Evolutionary conservation across 2,888 invertebrate species (phyloP).

Genomic region (Dolichomitus sp.): DNA sequence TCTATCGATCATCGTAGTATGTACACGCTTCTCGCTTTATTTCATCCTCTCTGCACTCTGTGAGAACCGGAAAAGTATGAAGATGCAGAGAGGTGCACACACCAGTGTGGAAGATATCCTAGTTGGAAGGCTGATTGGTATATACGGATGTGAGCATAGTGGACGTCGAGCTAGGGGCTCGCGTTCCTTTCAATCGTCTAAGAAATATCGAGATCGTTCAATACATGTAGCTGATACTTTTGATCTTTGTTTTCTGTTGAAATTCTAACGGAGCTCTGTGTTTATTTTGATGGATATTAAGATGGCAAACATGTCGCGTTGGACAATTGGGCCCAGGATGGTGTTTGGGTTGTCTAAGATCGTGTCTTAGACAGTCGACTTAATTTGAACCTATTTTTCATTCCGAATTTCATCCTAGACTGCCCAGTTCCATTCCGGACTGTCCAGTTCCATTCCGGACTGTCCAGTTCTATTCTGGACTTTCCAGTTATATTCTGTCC

Average conservation of each 20-base stretch:
- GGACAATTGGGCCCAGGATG: no score
- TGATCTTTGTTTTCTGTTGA: slow-evolving; percentile 28
- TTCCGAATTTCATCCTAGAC: no score
- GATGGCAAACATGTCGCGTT: no score
- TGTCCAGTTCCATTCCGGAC: no score
- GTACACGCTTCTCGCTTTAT: slow-evolving; percentile 20
- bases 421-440: no score
- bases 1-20: slow-evolving; percentile 62
- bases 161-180: slow-evolving; percentile 2
- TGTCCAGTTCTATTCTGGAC: no score
- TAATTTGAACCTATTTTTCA: no score
- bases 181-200: slow-evolving; percentile 25
- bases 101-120: not conserved
- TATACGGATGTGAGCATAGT: not conserved
- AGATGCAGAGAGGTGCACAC: slow-evolving; percentile 9
- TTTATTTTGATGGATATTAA: no score
- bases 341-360: no score
- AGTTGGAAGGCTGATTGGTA: slow-evolving; percentile 34
- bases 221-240: not conserved
- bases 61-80: slow-evolving; percentile 50
- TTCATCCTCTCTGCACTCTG: slow-evolving; percentile 11
- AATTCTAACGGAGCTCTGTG: not conserved
- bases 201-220: slow-evolving; percentile 35
- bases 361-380: no score
- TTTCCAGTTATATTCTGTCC: no score